Evolutionary conservation across 2,888 invertebrate genomes (phyloP).

Genomic region (Ophion ventricosus): DNA sequence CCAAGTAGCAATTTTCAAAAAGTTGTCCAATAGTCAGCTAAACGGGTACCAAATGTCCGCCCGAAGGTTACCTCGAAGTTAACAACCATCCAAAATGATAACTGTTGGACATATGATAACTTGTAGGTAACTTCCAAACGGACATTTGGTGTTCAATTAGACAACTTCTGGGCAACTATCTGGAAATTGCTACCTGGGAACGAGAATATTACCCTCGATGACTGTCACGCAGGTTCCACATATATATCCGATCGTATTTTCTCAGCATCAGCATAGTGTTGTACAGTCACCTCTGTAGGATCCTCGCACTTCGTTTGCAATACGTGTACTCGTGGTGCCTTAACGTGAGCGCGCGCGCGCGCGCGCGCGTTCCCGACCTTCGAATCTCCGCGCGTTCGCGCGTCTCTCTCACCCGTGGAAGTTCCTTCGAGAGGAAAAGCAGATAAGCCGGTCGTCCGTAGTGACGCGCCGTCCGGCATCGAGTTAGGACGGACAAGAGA

Average conservation of each 20-base stretch:
- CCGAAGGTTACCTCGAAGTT: too few species aligned
- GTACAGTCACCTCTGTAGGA: neutral
- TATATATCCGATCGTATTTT: constrained; percentile 13
- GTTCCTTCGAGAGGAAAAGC: constrained; percentile 47
- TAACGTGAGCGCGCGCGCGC: constrained; percentile 3
- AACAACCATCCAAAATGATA: too few species aligned
- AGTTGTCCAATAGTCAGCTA: too few species aligned
- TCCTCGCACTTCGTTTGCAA: neutral
- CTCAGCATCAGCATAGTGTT: neutral
- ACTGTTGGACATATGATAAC: too few species aligned
- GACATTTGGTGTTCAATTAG: too few species aligned
- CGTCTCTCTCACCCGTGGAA: constrained; percentile 14
- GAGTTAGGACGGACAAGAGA: constrained; percentile 39
- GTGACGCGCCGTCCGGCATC: constrained; percentile 61
- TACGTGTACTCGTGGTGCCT: neutral
- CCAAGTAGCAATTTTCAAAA: too few species aligned
- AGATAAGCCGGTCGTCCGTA: constrained; percentile 55
- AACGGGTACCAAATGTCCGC: too few species aligned
- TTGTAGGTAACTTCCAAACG: too few species aligned
- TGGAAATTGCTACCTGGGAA: too few species aligned
- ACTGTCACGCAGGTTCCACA: neutral
- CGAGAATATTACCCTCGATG: neutral
- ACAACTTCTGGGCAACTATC: too few species aligned
- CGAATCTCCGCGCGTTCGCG: constrained; percentile 34
- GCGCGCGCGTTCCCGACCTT: constrained; percentile 49